These are phyloP conservation scores for Salvelinus sp. DNA, from an alignment of 2,113 vertebrate species.

Conservation along the genomic window DNA sequence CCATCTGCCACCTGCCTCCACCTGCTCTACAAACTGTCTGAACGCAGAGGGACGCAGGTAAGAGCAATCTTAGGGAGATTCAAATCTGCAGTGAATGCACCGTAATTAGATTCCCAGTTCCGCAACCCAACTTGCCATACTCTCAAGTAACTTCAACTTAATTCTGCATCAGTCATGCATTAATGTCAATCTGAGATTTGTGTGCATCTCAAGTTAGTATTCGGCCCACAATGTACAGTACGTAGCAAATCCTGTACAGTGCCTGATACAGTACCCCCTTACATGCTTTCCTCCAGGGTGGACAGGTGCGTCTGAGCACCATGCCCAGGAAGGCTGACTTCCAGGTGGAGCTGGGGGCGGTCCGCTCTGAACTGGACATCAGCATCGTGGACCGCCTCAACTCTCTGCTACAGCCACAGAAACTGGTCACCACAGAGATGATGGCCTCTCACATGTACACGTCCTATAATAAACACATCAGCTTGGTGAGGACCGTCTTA, in stretches of 20 bases:
- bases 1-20: conserved; percentile 82
- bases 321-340: conserved; percentile 92
- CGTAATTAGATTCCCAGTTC: too few species aligned
- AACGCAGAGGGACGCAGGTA: conserved; percentile 93
- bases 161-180: background rate
- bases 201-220: background rate
- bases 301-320: conserved; percentile 89
- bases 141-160: too few species aligned
- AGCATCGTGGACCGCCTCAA: conserved; percentile 97
- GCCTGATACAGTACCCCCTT: background rate
- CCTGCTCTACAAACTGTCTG: conserved; percentile 90
- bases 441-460: conserved; percentile 97
- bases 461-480: conserved; percentile 93
- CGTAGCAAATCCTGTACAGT: too few species aligned
- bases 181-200: background rate
- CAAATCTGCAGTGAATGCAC: background rate
- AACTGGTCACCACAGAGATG: conserved; percentile 88
- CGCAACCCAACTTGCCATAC: too few species aligned
- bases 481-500: conserved; percentile 79
- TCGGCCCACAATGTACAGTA: background rate
- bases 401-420: conserved; percentile 93
- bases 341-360: conserved; percentile 83
- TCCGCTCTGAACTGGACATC: conserved; percentile 90
- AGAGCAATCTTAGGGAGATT: conserved; percentile 10
- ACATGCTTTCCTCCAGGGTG: conserved; percentile 73